These are phyloP conservation scores for Microplitis mediator DNA, from an alignment of 1,140 invertebrate species.

Conservation along the genomic window DNA sequence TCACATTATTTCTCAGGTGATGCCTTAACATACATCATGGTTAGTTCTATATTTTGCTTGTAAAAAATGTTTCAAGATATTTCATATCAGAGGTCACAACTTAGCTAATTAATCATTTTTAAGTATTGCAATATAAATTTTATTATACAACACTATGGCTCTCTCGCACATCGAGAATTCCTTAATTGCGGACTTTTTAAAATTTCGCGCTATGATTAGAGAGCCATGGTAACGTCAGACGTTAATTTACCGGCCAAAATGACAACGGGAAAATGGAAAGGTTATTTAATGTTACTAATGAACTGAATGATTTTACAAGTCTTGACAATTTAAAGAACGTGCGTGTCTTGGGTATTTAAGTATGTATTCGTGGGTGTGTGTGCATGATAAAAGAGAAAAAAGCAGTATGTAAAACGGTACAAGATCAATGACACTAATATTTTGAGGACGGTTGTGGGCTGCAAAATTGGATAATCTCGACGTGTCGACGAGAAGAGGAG, in stretches of 20 bases:
- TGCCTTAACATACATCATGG: too few species aligned
- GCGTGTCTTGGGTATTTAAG: neutral
- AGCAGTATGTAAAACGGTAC: neutral
- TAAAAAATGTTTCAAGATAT: constrained; percentile 41
- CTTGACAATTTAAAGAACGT: too few species aligned
- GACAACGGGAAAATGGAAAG: too few species aligned
- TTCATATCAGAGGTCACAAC: constrained; percentile 57
- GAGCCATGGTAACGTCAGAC: neutral
- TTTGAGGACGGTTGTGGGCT: neutral
- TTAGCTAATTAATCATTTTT: constrained; percentile 59
- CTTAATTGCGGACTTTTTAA: too few species aligned
- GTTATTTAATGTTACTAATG: too few species aligned
- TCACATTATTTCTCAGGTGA: neutral
- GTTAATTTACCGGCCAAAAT: neutral
- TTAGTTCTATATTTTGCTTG: too few species aligned
- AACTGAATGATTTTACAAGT: too few species aligned
- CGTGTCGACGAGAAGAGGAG: constrained; percentile 8
- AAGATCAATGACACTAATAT: constrained; percentile 1
- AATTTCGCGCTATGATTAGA: too few species aligned
- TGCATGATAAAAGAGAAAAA: neutral
- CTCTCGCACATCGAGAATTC: too few species aligned
- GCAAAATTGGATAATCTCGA: constrained; percentile 22
- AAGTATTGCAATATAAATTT: neutral
- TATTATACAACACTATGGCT: too few species aligned
- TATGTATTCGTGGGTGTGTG: neutral